Evolutionary conservation across 2,113 vertebrate species (phyloP).

Genomic region (Anseranas semipalmata): DNA sequence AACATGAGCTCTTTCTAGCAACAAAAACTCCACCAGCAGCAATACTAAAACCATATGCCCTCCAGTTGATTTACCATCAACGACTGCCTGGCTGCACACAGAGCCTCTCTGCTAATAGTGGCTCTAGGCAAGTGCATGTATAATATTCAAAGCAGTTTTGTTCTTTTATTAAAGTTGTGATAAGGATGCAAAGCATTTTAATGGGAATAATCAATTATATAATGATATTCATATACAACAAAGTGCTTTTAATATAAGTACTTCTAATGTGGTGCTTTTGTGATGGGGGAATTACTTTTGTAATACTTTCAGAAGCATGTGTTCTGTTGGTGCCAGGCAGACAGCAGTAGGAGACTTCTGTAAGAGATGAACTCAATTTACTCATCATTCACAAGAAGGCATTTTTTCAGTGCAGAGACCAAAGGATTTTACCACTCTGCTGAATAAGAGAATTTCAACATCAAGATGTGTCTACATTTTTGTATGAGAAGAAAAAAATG

Average conservation of each 20-base stretch:
- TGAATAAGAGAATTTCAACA: slow-evolving; percentile 31
- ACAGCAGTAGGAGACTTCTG: neutral
- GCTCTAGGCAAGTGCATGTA: slow-evolving; percentile 65
- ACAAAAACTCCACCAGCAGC: slow-evolving; percentile 47
- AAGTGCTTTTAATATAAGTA: slow-evolving; percentile 54
- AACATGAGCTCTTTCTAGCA: slow-evolving; percentile 46
- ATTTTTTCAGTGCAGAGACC: slow-evolving; percentile 30
- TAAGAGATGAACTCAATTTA: slow-evolving; percentile 47
- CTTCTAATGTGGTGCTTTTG: slow-evolving; percentile 4
- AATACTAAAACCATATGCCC: slow-evolving; percentile 58
- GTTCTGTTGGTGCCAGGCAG: slow-evolving; percentile 3
- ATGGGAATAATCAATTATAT: slow-evolving; percentile 60
- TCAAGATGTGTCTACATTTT: neutral
- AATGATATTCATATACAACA: slow-evolving; percentile 23
- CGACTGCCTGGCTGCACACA: slow-evolving; percentile 58
- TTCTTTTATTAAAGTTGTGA: slow-evolving; percentile 53
- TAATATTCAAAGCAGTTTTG: slow-evolving; percentile 21
- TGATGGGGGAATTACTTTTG: neutral
- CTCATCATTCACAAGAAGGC: slow-evolving; percentile 23
- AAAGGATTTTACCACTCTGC: neutral
- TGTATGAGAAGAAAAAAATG: neutral
- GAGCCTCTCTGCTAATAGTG: slow-evolving; percentile 65
- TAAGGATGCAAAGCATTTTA: slow-evolving; percentile 34
- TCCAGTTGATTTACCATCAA: slow-evolving; percentile 70
- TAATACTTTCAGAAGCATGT: neutral